phyloP scores from a whole-genome alignment of 2,888 invertebrate species.

The Drosophila subquinaria region DNA sequence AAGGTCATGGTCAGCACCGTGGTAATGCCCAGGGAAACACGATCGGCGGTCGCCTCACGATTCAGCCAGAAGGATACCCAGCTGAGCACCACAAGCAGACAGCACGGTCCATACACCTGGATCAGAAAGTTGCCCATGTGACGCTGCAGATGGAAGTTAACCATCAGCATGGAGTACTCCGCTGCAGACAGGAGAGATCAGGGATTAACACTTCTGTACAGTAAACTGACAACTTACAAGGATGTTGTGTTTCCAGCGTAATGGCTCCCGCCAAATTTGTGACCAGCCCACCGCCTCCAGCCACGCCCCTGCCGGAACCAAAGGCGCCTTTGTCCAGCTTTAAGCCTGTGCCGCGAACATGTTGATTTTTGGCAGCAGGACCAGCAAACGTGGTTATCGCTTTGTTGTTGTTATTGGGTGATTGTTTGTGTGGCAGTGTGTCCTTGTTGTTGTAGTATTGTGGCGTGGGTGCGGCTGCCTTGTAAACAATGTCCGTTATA shows the following conservation, averaged over 20 bases:
- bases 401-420: constrained; percentile 58
- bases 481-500: constrained; percentile 87
- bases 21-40: constrained; percentile 93
- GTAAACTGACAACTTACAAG: constrained; percentile 65
- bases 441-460: constrained; percentile 64
- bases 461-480: constrained; percentile 80
- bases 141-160: constrained; percentile 91
- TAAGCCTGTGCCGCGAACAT: constrained; percentile 81
- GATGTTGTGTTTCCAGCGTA: constrained; percentile 74
- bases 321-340: constrained; percentile 80
- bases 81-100: constrained; percentile 92
- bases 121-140: constrained; percentile 95
- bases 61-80: constrained; percentile 96
- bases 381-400: constrained; percentile 76
- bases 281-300: constrained; percentile 47
- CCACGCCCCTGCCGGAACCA: constrained; percentile 62
- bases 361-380: constrained; percentile 81
- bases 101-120: constrained; percentile 94
- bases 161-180: constrained; percentile 90
- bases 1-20: constrained; percentile 95
- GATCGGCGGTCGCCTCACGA: constrained; percentile 92
- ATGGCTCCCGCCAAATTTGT: constrained; percentile 64
- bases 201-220: background rate
- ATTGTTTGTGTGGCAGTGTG: constrained; percentile 34
- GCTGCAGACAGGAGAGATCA: constrained; percentile 84